Evolutionary conservation across 2,888 invertebrate genomes (phyloP), one percentile per base, ranked within the genome.

Genomic region (Tridacna gigas): DNA sequence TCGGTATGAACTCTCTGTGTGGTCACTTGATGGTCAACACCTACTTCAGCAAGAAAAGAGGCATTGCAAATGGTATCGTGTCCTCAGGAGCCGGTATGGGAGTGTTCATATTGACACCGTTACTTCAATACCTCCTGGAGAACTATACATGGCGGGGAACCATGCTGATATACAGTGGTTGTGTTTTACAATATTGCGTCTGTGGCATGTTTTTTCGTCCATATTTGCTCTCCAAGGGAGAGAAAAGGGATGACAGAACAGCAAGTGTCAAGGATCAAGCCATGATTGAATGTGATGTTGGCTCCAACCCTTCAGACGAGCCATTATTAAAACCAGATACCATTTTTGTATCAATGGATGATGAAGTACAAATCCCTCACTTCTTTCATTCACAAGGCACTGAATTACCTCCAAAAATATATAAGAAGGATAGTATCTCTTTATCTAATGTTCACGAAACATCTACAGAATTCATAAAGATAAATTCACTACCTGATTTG

Each of bases 21-120:
- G 86, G 89, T 13, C 80, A 86, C 20, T 65, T 90, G 28, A 85
- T 90, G 37, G 89, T 90, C 4, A 90, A 90, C 73, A 71, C 73
- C 9, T 90, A 90, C 77, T 90, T 90, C 60, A 78, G 79, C 71
- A 84, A 82, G 74, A 85, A 82, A 20, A 80, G 89, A 2, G 88
- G 88, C 13, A 74, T 90, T 25, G 90, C 90, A 15, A 76, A 80
- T 60, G 88, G 90, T 25, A 88, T 90, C 1, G 83, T 86, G 37
- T 81, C 82, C 20, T 82, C 89, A 20, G 90, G 89, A 26, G 84
- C 88, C 1, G 90, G 90, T 0, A 71, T 88, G n/a, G 90, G 90
- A 15, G 73, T 89, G 0, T 83, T 90, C 18, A 73, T 83, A 0
- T 61, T 90, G 7, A 82, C 90, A 0, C 84, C 85, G 26, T 51